Conservation (phyloP, 2,888 invertebrate species). For the Argynnis bischoffii region DNA sequence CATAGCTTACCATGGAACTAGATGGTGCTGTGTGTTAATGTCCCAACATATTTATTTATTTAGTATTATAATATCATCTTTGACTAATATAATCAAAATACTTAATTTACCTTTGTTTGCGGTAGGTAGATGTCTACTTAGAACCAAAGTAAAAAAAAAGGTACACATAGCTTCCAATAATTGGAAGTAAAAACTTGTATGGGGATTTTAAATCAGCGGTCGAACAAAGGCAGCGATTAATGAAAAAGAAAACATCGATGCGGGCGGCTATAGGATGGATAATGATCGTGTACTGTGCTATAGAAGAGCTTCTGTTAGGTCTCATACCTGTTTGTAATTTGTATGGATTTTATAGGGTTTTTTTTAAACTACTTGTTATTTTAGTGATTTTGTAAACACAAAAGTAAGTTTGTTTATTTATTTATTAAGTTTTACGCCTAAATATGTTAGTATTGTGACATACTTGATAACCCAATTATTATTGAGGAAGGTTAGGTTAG, state of each 20-base stretch:
- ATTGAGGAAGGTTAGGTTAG: too few species aligned
- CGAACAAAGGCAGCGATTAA: constrained; percentile 37
- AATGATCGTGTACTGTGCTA: background rate
- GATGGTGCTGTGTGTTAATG: too few species aligned
- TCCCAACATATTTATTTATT: too few species aligned
- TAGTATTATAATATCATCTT: too few species aligned
- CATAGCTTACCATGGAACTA: too few species aligned
- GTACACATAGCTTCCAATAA: constrained; percentile 25
- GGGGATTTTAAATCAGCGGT: constrained; percentile 33
- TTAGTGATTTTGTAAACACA: too few species aligned
- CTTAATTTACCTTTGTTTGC: background rate
- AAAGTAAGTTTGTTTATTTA: background rate
- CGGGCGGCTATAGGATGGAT: constrained; percentile 13
- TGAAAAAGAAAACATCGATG: constrained; percentile 33
- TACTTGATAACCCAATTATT: too few species aligned
- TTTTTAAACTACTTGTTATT: too few species aligned
- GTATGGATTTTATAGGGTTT: too few species aligned
- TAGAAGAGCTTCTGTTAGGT: background rate
- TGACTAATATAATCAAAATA: background rate
- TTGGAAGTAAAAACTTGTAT: constrained; percentile 29
- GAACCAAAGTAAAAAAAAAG: constrained; percentile 15
- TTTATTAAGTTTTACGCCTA: background rate
- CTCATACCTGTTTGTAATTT: too few species aligned
- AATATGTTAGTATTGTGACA: too few species aligned
- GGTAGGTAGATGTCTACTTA: constrained; percentile 11